phyloP scores from a whole-genome alignment of 1,140 invertebrate species.

The Drosophila pseudoobscura region DNA sequence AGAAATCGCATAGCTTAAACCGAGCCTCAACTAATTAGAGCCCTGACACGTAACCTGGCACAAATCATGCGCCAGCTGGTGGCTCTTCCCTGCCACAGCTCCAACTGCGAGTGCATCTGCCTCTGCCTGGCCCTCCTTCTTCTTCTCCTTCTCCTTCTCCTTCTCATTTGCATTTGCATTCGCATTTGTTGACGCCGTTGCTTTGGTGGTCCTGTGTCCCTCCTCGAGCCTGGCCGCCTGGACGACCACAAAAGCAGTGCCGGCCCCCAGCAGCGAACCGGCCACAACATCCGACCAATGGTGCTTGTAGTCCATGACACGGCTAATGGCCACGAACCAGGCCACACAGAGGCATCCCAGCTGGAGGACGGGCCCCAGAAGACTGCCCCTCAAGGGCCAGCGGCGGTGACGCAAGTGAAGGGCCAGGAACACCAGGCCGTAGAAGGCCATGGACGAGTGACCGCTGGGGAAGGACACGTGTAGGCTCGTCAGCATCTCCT shows the following conservation, averaged over 20 bases:
- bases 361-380: constrained; percentile 52
- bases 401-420: constrained; percentile 89
- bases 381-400: constrained; percentile 20
- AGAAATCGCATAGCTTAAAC: constrained; percentile 21
- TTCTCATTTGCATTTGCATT: constrained; percentile 16
- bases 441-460: constrained; percentile 91
- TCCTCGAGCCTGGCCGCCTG: constrained; percentile 70
- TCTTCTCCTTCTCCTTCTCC: neutral
- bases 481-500: constrained; percentile 86
- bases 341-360: constrained; percentile 82
- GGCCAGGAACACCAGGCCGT: constrained; percentile 90
- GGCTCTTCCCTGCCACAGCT: neutral
- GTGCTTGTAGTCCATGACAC: constrained; percentile 98
- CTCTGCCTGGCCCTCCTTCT: neutral
- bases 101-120: no score
- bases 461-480: constrained; percentile 92
- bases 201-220: neutral
- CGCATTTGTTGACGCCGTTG: constrained; percentile 4
- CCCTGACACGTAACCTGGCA: constrained; percentile 52
- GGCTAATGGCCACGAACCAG: constrained; percentile 91
- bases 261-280: constrained; percentile 85
- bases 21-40: constrained; percentile 52
- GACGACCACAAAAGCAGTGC: constrained; percentile 85
- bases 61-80: constrained; percentile 64
- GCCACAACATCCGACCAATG: constrained; percentile 90